phyloP scores from a whole-genome alignment of 2,797 vertebrate genomes.

The Brachymystax lenok region DNA sequence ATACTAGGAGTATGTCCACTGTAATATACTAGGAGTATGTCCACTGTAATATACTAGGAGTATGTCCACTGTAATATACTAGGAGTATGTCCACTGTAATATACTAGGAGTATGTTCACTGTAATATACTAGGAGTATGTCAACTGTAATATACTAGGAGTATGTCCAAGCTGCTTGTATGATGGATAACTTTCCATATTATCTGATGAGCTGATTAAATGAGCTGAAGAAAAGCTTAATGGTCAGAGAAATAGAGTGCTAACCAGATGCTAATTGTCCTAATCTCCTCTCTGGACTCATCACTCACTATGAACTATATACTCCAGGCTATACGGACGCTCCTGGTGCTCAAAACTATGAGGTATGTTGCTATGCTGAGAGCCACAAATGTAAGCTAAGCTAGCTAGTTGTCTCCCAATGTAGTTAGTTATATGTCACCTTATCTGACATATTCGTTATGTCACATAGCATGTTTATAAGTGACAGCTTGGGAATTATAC shows the following conservation, averaged over 20 bases:
- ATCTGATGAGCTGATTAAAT: slow-evolving; percentile 1
- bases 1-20: too few species aligned
- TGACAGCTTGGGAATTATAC: too few species aligned
- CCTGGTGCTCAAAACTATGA: not conserved
- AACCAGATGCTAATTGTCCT: not conserved
- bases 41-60: too few species aligned
- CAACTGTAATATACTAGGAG: too few species aligned
- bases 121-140: too few species aligned
- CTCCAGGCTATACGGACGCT: not conserved
- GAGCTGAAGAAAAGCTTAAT: slow-evolving; percentile 4
- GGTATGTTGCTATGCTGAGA: not conserved
- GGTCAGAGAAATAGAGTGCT: not conserved
- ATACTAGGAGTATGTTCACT: too few species aligned
- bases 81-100: too few species aligned
- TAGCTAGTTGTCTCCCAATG: too few species aligned
- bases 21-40: too few species aligned
- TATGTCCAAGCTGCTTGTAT: not conserved
- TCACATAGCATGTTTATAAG: not conserved
- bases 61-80: too few species aligned
- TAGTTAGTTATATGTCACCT: not conserved
- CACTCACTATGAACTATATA: not conserved
- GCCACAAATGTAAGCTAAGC: too few species aligned
- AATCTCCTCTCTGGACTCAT: not conserved
- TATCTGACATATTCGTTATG: not conserved
- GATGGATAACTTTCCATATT: not conserved